These are phyloP conservation scores for Trichosurus vulpecula DNA, from an alignment of 2,797 vertebrate species.

Conservation along the genomic window DNA sequence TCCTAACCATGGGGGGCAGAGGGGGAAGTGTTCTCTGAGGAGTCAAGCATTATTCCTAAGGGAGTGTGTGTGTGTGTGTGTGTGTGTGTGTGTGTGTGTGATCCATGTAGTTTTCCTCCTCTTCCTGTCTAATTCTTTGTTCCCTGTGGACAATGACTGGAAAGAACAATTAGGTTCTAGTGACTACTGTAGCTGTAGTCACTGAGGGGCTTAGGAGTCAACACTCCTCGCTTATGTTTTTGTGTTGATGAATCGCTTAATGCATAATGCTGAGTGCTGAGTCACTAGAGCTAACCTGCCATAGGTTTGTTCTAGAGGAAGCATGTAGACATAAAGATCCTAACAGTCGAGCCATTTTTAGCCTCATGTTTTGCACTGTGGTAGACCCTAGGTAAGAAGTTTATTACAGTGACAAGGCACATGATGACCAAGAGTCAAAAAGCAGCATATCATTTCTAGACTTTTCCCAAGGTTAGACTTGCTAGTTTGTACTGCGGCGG, in stretches of 20 bases:
- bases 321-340: not conserved
- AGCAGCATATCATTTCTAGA: not conserved
- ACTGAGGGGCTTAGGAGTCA: conserved; percentile 9
- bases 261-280: not conserved
- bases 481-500: not conserved
- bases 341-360: not conserved
- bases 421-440: conserved; percentile 1
- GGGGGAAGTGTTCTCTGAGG: conserved; percentile 3
- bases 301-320: not conserved
- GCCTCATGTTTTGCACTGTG: not conserved
- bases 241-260: conserved; percentile 5
- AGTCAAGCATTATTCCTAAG: conserved; percentile 6
- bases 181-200: not conserved
- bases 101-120: not conserved
- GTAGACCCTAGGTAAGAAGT: not conserved
- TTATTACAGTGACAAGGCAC: not conserved
- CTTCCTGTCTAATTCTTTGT: not conserved
- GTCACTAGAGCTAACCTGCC: not conserved
- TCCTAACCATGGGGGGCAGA: not conserved
- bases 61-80: too few species aligned
- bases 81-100: not conserved
- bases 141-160: not conserved
- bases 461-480: not conserved
- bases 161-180: not conserved
- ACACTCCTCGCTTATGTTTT: not conserved